phyloP scores from a whole-genome alignment of 2,113 vertebrate species.

The Tenrec ecaudatus region DNA sequence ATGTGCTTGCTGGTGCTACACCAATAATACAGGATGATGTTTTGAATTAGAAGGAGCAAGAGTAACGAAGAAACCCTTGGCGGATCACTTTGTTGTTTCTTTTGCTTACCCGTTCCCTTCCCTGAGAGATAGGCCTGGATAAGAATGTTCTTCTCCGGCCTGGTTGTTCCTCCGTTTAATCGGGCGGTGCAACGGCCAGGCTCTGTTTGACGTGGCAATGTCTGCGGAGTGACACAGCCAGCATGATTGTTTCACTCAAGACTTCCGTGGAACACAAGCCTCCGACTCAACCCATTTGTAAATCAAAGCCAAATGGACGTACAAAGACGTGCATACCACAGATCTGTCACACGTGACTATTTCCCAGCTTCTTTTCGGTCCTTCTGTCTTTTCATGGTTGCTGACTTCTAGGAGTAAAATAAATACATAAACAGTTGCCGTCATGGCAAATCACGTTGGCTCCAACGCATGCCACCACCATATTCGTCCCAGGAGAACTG shows the following conservation, averaged over 20 bases:
- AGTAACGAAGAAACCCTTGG: constrained; percentile 52
- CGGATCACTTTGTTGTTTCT: not conserved
- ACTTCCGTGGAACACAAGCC: not conserved
- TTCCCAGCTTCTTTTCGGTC: constrained; percentile 28
- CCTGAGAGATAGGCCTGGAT: constrained; percentile 43
- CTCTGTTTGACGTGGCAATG: constrained; percentile 65
- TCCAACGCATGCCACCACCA: not conserved
- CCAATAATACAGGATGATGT: constrained; percentile 43
- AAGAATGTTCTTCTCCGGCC: constrained; percentile 33
- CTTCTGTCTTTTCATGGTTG: fast-evolving
- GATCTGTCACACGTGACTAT: constrained; percentile 58
- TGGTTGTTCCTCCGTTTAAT: constrained; percentile 23
- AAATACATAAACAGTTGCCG: not conserved
- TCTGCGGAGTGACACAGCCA: not conserved
- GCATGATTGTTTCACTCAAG: not conserved
- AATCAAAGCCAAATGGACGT: constrained; percentile 68
- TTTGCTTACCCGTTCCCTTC: not conserved
- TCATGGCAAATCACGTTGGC: not conserved
- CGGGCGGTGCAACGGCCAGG: constrained; percentile 36
- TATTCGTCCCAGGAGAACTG: not conserved
- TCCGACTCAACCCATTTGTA: constrained; percentile 19
- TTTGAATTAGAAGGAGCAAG: constrained; percentile 69
- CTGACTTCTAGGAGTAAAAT: not conserved
- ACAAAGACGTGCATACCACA: constrained; percentile 3
- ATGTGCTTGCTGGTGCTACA: constrained; percentile 57